phyloP scores from a whole-genome alignment of 2,888 invertebrate species.

The Nomada ruficornis region DNA sequence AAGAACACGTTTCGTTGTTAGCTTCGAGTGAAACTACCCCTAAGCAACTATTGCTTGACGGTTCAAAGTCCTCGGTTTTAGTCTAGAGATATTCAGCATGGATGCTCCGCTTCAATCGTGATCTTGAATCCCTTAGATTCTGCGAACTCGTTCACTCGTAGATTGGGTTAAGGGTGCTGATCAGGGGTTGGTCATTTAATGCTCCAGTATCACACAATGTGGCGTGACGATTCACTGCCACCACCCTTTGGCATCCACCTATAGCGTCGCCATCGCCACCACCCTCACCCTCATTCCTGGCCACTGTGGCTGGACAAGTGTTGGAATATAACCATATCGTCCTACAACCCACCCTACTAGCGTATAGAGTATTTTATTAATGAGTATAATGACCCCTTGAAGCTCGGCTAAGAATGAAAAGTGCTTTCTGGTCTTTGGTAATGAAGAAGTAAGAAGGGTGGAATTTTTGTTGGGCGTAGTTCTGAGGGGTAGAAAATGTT shows the following conservation, averaged over 20 bases:
- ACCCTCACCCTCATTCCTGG: conserved; percentile 12
- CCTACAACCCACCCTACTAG: conserved; percentile 8
- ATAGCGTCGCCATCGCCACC: conserved; percentile 36
- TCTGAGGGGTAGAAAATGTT: not conserved
- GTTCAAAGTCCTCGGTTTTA: not conserved
- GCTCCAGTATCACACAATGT: conserved; percentile 76
- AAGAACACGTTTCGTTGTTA: too few species aligned
- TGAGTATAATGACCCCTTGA: not conserved
- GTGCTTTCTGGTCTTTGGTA: too few species aligned
- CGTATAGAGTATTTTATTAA: not conserved
- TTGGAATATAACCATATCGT: conserved; percentile 2
- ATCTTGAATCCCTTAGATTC: conserved; percentile 18
- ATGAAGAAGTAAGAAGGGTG: too few species aligned
- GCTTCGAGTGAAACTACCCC: too few species aligned
- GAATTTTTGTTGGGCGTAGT: too few species aligned
- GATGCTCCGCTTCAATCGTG: conserved; percentile 28
- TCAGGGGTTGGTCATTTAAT: conserved; percentile 68
- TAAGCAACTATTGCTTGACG: too few species aligned
- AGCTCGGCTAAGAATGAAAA: not conserved
- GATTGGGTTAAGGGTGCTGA: conserved; percentile 56
- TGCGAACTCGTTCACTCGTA: conserved; percentile 16
- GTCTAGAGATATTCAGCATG: not conserved
- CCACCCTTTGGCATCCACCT: conserved; percentile 36
- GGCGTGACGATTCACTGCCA: conserved; percentile 72
- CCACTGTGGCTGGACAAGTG: not conserved